phyloP scores from a whole-genome alignment of 2,797 vertebrate species.

The Melanotaenia trifasciata region DNA sequence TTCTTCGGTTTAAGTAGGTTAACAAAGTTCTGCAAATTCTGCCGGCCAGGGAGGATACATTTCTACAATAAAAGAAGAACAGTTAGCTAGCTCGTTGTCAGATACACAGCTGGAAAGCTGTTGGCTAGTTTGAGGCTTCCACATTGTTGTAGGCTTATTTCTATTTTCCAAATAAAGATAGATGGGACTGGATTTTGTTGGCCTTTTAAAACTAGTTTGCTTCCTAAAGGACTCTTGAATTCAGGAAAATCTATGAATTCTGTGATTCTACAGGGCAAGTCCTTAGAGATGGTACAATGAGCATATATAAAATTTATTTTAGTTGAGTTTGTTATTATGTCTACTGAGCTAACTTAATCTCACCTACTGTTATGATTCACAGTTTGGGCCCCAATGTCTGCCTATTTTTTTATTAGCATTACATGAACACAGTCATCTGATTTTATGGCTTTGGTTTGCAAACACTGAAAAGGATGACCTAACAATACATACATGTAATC shows the following conservation, averaged over 20 bases:
- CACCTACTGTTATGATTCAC: neutral
- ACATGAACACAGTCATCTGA: neutral
- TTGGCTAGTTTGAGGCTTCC: no score
- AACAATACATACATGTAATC: neutral
- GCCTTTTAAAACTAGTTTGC: no score
- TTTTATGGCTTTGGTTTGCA: neutral
- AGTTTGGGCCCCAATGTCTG: neutral
- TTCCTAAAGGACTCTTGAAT: neutral
- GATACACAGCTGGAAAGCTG: neutral
- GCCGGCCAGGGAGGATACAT: neutral
- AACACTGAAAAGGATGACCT: neutral
- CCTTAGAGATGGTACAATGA: neutral
- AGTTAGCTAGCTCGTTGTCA: neutral
- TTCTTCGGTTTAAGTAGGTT: neutral
- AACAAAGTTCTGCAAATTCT: neutral
- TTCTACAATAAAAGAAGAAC: neutral
- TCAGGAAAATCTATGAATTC: neutral
- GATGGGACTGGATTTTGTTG: no score
- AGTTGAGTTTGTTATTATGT: neutral
- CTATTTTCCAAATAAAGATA: no score
- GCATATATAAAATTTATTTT: neutral
- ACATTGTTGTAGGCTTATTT: no score
- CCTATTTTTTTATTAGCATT: neutral
- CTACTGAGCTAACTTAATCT: neutral
- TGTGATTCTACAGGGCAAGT: neutral